Conservation (phyloP, 2,888 invertebrate genomes). For the Lepidonotus clava region DNA sequence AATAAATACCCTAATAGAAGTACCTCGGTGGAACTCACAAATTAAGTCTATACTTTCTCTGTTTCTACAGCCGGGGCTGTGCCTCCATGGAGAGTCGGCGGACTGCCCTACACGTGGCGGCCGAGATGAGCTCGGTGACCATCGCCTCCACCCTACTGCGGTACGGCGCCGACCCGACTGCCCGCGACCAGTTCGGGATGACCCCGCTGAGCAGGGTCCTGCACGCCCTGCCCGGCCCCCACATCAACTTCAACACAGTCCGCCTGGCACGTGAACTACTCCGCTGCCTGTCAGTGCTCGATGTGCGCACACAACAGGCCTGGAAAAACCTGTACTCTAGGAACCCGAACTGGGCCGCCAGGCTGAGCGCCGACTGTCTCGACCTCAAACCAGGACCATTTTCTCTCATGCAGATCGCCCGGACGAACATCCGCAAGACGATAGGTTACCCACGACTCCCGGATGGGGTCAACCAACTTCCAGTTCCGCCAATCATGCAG, state of each 20-base stretch:
- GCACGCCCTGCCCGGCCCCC: slow-evolving; percentile 8
- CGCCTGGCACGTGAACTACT: background rate
- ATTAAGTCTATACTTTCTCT: background rate
- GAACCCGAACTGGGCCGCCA: background rate
- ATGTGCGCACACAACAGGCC: background rate
- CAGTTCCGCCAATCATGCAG: background rate
- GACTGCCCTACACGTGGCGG: slow-evolving; percentile 38
- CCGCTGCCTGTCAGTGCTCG: background rate
- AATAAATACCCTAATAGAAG: background rate
- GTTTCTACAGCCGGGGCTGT: slow-evolving; percentile 33
- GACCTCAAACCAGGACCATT: slow-evolving; percentile 29
- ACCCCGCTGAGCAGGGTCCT: slow-evolving; percentile 29
- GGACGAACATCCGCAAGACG: background rate
- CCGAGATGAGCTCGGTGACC: slow-evolving; percentile 32
- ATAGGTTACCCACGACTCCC: slow-evolving; percentile 47
- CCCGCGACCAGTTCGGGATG: slow-evolving; percentile 11
- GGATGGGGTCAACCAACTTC: background rate
- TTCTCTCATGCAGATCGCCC: slow-evolving; percentile 7
- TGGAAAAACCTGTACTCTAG: background rate
- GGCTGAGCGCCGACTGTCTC: background rate
- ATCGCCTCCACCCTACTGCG: slow-evolving; percentile 15
- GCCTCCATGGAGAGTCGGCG: slow-evolving; percentile 29
- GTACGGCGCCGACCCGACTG: slow-evolving; percentile 21
- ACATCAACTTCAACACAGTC: slow-evolving; percentile 45
- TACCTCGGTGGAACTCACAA: no score